phyloP scores from a whole-genome alignment of 2,888 invertebrate genomes.

The Kryphioiulus occultus region DNA sequence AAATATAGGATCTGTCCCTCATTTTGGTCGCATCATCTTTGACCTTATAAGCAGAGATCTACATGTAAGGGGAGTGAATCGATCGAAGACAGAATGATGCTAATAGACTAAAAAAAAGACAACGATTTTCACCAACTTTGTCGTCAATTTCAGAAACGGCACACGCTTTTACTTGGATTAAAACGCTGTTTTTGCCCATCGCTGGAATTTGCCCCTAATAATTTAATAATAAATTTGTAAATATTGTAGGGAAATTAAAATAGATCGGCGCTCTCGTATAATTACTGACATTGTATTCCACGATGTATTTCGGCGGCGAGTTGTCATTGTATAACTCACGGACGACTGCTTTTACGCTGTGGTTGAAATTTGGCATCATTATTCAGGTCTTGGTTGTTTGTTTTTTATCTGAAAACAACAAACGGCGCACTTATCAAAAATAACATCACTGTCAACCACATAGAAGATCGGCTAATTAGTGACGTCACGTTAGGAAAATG shows the following conservation, averaged over 20 bases:
- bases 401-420: background rate
- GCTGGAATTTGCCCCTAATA: slow-evolving; percentile 57
- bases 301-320: background rate
- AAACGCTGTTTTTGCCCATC: slow-evolving; percentile 60
- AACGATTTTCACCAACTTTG: slow-evolving; percentile 57
- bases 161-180: slow-evolving; percentile 63
- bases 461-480: too few species aligned
- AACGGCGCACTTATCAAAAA: too few species aligned
- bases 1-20: too few species aligned
- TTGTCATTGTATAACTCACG: background rate
- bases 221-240: background rate
- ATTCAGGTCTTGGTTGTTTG: background rate
- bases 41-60: slow-evolving; percentile 52
- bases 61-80: background rate
- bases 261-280: too few species aligned
- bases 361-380: background rate
- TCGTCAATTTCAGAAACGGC: slow-evolving; percentile 59
- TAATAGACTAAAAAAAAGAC: background rate
- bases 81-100: background rate
- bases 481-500: too few species aligned
- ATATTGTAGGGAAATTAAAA: too few species aligned
- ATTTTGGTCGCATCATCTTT: background rate
- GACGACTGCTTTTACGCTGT: background rate
- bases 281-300: background rate
- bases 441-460: too few species aligned